Evolutionary conservation across 2,113 vertebrate genomes (phyloP).

Genomic region (Antechinus stuartii): DNA sequence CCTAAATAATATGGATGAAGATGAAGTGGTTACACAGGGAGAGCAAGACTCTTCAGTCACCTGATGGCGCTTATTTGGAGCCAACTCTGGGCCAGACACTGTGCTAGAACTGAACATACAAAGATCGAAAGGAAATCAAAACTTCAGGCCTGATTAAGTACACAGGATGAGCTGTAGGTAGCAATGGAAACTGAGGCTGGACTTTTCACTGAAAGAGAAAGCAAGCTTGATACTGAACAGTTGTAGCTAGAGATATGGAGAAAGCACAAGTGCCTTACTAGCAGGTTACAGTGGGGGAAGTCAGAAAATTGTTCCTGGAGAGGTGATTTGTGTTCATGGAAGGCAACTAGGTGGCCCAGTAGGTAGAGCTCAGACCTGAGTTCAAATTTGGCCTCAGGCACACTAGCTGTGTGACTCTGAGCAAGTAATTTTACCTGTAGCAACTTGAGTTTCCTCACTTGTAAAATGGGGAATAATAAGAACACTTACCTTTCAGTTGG

Average conservation of each 20-base stretch:
- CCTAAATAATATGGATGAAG: background rate
- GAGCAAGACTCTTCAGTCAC: background rate
- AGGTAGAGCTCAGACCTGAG: background rate
- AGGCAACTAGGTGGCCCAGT: background rate
- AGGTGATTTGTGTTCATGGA: background rate
- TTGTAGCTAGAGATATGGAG: background rate
- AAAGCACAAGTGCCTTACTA: background rate
- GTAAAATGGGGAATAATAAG: background rate
- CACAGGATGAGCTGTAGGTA: background rate
- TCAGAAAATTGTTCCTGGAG: background rate
- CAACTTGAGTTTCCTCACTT: background rate
- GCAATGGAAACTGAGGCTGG: background rate
- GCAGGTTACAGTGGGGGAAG: background rate
- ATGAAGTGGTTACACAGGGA: background rate
- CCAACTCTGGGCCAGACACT: background rate
- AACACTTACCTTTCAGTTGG: background rate
- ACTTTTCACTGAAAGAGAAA: background rate
- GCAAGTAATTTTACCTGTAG: background rate
- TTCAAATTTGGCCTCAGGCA: background rate
- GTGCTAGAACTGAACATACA: background rate
- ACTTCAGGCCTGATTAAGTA: background rate
- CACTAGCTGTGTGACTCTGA: background rate
- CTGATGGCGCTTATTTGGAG: background rate
- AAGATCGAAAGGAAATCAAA: background rate
- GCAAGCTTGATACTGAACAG: background rate